These are phyloP conservation scores for Philopotamus ludificatus DNA, from an alignment of 1,140 invertebrate genomes.

Conservation along the genomic window DNA sequence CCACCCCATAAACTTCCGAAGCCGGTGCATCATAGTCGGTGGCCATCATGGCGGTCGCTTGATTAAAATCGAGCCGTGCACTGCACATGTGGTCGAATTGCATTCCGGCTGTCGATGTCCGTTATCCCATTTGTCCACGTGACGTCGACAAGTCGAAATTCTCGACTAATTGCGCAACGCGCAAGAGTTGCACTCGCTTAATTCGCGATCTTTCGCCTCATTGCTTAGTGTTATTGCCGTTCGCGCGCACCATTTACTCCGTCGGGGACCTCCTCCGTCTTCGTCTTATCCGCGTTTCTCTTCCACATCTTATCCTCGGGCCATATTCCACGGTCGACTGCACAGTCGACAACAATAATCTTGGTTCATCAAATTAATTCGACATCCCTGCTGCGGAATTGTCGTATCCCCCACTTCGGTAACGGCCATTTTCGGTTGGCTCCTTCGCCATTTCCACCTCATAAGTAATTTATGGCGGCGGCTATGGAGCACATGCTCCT, in stretches of 20 bases:
- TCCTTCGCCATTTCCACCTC: constrained; percentile 36
- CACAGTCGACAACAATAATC: constrained; percentile 23
- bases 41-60: constrained; percentile 18
- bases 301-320: too few species aligned
- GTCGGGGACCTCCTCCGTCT: too few species aligned
- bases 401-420: constrained; percentile 1
- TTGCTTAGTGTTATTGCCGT: too few species aligned
- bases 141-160: not conserved
- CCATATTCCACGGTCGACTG: not conserved
- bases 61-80: constrained; percentile 12
- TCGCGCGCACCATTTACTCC: too few species aligned
- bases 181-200: too few species aligned
- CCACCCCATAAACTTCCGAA: too few species aligned
- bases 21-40: too few species aligned
- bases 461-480: constrained; percentile 40
- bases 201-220: too few species aligned
- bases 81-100: not conserved
- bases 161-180: too few species aligned
- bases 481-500: constrained; percentile 13
- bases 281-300: too few species aligned
- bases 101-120: too few species aligned
- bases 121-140: not conserved
- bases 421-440: constrained; percentile 28
- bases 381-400: constrained; percentile 3
- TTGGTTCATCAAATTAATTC: constrained; percentile 36